Conservation (phyloP, 2,113 vertebrate species). For the Indicator maculatus region DNA sequence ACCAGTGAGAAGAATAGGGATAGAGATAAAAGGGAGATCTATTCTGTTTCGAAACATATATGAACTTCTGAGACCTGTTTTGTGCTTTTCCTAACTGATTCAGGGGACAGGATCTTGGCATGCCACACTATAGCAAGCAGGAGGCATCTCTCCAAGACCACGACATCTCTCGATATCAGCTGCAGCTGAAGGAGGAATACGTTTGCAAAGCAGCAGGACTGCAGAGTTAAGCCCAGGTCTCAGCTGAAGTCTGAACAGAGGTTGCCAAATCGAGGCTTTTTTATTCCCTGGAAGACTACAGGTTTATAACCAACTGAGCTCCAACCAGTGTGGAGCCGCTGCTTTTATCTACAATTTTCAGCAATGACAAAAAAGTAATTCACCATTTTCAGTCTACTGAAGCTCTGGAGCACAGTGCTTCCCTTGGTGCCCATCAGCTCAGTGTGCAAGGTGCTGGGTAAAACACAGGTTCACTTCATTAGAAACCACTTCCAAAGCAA, state of each 20-base stretch:
- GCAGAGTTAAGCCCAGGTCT: slow-evolving; percentile 18
- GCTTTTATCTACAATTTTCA: slow-evolving; percentile 5
- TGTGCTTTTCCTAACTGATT: background rate
- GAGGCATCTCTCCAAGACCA: background rate
- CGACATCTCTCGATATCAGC: background rate
- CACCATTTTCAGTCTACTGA: background rate
- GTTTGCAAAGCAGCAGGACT: slow-evolving; percentile 24
- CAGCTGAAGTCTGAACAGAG: background rate
- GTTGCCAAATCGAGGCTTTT: background rate
- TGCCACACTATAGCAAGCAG: background rate
- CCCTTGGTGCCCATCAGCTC: background rate
- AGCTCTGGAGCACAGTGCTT: background rate
- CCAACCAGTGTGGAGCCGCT: background rate
- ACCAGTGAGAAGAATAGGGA: background rate
- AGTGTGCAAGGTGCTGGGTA: background rate
- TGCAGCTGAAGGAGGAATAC: background rate
- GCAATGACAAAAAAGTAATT: background rate
- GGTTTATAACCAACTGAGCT: background rate
- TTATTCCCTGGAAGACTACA: background rate
- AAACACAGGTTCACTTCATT: rapidly evolving
- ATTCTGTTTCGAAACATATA: background rate
- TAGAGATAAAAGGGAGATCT: slow-evolving; percentile 1
- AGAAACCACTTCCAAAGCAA: background rate
- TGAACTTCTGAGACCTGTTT: background rate
- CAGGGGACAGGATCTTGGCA: slow-evolving; percentile 14